Conservation (phyloP, 2,888 invertebrate species). For the Amorpha juglandis region DNA sequence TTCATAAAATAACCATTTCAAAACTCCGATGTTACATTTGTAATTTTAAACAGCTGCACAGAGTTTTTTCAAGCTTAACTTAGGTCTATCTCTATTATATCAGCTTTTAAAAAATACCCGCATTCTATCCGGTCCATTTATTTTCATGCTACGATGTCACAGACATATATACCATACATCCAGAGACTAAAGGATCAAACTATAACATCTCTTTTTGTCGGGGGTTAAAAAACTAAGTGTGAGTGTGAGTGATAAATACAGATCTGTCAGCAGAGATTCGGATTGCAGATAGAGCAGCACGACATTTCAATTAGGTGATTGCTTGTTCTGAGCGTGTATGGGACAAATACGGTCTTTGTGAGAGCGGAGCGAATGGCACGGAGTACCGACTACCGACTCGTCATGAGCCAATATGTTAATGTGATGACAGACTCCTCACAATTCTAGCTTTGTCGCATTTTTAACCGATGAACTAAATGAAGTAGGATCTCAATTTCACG, state of each 20-base stretch:
- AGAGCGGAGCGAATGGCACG: slow-evolving; percentile 31
- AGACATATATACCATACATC: too few relatives aligned
- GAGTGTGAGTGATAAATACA: slow-evolving; percentile 7
- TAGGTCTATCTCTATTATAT: too few relatives aligned
- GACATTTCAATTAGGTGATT: slow-evolving; percentile 75
- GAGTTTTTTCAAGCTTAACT: too few relatives aligned
- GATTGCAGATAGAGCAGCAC: slow-evolving; percentile 31
- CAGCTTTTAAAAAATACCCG: too few relatives aligned
- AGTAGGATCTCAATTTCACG: too few relatives aligned
- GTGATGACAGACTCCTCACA: slow-evolving; percentile 40
- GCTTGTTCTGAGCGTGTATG: slow-evolving; percentile 76
- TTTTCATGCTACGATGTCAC: too few relatives aligned
- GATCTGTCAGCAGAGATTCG: slow-evolving; percentile 20
- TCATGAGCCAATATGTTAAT: slow-evolving; percentile 48
- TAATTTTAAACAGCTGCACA: too few relatives aligned
- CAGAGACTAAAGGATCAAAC: too few relatives aligned
- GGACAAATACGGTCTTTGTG: slow-evolving; percentile 63
- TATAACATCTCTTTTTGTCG: too few relatives aligned
- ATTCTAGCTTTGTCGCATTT: background rate
- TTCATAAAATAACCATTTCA: background rate
- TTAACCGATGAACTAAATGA: too few relatives aligned
- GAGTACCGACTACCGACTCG: slow-evolving; percentile 29
- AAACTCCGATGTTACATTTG: too few relatives aligned
- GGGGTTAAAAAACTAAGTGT: background rate
- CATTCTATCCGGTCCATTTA: too few relatives aligned